phyloP scores from a whole-genome alignment of 2,797 vertebrate species.

The Thalassophryne amazonica region DNA sequence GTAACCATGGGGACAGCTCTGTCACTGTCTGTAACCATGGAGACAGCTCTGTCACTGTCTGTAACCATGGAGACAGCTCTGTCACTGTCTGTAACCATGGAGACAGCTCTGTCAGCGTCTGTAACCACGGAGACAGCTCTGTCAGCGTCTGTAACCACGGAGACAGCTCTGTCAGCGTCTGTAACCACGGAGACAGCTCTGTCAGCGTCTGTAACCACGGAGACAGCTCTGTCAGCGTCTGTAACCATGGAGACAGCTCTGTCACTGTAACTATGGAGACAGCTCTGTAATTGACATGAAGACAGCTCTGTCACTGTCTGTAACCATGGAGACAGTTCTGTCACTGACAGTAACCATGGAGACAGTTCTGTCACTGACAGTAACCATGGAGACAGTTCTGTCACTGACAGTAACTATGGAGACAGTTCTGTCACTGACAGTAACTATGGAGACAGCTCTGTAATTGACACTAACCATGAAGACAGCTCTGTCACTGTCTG shows the following conservation, averaged over 20 bases:
- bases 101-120: background rate
- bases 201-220: background rate
- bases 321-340: background rate
- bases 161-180: too few species aligned
- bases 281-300: background rate
- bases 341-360: slow-evolving; percentile 39
- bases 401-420: background rate
- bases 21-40: too few species aligned
- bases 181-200: background rate
- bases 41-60: too few species aligned
- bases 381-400: background rate
- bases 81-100: background rate
- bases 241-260: background rate
- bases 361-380: too few species aligned
- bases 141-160: slow-evolving; percentile 46
- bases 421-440: slow-evolving; percentile 38
- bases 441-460: background rate
- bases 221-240: slow-evolving; percentile 46
- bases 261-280: background rate
- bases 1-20: too few species aligned
- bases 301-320: too few species aligned
- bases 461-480: background rate
- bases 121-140: background rate
- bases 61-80: too few species aligned
- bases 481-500: background rate